These are phyloP conservation scores for Suillia variegata DNA, from an alignment of 2,888 invertebrate species.

Conservation along the genomic window DNA sequence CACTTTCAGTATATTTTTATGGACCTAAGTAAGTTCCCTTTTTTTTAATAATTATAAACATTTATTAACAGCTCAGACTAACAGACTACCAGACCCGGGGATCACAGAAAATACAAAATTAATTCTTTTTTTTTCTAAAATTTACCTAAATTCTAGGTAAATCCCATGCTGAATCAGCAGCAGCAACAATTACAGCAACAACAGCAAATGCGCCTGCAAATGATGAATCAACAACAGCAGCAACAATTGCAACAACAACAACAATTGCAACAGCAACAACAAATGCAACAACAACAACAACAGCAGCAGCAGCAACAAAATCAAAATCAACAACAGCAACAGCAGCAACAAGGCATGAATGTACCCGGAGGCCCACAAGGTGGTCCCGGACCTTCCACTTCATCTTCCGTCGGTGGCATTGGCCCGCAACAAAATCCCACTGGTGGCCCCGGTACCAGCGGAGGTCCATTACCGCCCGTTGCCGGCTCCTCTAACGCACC, in stretches of 20 bases:
- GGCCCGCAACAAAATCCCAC: not conserved
- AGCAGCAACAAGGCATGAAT: constrained; percentile 34
- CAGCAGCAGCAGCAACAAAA: constrained; percentile 34
- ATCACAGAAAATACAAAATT: too few species aligned
- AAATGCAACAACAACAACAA: constrained; percentile 31
- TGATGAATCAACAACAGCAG: constrained; percentile 55
- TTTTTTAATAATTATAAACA: too few species aligned
- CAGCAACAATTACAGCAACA: too few species aligned
- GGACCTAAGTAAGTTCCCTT: too few species aligned
- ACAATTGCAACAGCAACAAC: constrained; percentile 41
- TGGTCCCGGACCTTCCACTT: constrained; percentile 5
- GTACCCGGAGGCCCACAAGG: not conserved
- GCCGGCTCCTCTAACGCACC: constrained; percentile 23
- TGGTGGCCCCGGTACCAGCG: constrained; percentile 7
- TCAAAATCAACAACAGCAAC: constrained; percentile 43
- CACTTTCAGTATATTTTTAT: too few species aligned
- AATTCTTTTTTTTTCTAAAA: too few species aligned
- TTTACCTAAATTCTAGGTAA: too few species aligned
- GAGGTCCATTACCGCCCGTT: not conserved
- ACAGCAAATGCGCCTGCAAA: constrained; percentile 51
- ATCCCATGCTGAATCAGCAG: constrained; percentile 46
- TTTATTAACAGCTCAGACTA: too few species aligned
- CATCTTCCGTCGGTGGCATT: not conserved
- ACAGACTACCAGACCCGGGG: too few species aligned
- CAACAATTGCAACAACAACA: constrained; percentile 54